These are phyloP conservation scores for Buteo buteo DNA, from an alignment of 2,113 vertebrate genomes.

Conservation along the genomic window DNA sequence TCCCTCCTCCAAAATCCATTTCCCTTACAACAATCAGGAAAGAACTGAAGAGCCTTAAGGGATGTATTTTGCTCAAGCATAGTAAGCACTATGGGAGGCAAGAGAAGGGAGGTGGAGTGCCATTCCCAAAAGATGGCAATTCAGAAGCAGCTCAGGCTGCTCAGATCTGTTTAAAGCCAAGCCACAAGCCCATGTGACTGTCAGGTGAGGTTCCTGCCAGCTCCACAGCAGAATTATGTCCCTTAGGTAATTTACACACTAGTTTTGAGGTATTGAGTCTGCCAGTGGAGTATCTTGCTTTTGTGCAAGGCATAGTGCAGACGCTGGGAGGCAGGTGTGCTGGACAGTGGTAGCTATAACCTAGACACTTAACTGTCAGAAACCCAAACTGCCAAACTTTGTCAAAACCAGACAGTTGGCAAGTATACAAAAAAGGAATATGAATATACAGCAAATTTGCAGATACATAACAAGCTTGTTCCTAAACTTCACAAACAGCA, in stretches of 20 bases:
- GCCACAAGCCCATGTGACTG: background rate
- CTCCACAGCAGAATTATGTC: background rate
- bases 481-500: background rate
- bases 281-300: background rate
- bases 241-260: background rate
- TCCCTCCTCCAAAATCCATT: background rate
- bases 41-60: background rate
- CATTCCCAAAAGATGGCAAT: background rate
- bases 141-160: background rate
- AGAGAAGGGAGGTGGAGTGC: background rate
- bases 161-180: background rate
- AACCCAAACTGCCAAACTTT: background rate
- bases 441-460: background rate
- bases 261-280: background rate
- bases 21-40: background rate
- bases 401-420: background rate
- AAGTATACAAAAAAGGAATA: background rate
- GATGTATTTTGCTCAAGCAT: background rate
- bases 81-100: background rate
- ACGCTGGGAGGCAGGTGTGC: background rate
- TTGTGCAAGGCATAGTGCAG: background rate
- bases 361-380: background rate
- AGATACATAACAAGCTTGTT: background rate
- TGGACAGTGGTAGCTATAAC: background rate
- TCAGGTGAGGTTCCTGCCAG: background rate